These are phyloP conservation scores for Bombus ignitus DNA, from an alignment of 1,140 invertebrate species.

Conservation along the genomic window DNA sequence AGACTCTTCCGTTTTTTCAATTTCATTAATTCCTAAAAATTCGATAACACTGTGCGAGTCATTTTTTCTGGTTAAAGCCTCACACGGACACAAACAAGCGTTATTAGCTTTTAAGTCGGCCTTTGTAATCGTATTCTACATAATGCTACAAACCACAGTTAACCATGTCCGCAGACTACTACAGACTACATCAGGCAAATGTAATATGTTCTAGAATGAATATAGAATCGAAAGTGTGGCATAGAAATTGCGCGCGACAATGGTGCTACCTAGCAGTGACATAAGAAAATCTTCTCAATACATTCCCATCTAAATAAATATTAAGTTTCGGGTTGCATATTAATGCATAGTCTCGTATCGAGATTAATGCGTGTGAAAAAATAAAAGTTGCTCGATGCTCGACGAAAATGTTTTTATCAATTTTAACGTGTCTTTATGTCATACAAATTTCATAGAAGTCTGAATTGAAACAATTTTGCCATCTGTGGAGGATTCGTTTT, in stretches of 20 bases:
- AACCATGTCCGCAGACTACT: conserved; percentile 43
- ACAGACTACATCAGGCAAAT: conserved; percentile 43
- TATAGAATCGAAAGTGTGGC: conserved; percentile 11
- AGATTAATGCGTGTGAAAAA: not conserved
- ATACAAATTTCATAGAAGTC: not conserved
- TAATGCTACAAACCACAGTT: conserved; percentile 40
- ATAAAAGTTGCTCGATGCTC: not conserved
- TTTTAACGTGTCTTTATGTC: not conserved
- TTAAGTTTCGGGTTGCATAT: not conserved
- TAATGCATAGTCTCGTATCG: not conserved
- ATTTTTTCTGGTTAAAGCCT: conserved; percentile 66
- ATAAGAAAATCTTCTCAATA: not conserved
- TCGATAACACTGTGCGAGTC: conserved; percentile 63
- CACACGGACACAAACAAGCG: conserved; percentile 31
- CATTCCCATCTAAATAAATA: not conserved
- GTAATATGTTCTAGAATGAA: conserved; percentile 29
- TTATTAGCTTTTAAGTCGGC: conserved; percentile 45
- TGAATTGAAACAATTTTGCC: not conserved
- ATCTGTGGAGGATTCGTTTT: not conserved
- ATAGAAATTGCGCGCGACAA: not conserved
- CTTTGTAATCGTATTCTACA: conserved; percentile 54
- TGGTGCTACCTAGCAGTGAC: not conserved
- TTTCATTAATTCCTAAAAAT: conserved; percentile 80
- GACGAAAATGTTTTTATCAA: not conserved
- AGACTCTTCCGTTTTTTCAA: conserved; percentile 82